Evolutionary conservation across 2,113 vertebrate genomes (phyloP).

Genomic region (Nanorana parkeri): DNA sequence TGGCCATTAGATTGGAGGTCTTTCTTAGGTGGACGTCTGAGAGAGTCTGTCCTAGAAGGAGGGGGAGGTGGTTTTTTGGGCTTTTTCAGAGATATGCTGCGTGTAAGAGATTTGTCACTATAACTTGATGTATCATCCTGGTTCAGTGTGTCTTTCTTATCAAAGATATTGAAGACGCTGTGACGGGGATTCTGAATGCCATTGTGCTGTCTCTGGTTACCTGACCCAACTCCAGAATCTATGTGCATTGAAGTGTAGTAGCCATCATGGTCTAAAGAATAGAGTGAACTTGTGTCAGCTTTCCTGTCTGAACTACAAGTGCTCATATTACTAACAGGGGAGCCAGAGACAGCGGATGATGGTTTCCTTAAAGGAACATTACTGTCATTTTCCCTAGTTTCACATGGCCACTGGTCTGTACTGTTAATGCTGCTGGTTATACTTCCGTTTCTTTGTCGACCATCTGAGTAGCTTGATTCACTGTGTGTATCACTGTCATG

Average conservation of each 20-base stretch:
- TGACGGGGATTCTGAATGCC: conserved; percentile 80
- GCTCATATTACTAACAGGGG: conserved; percentile 83
- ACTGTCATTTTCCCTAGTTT: conserved; percentile 71
- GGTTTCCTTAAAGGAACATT: conserved; percentile 67
- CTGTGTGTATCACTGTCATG: conserved; percentile 71
- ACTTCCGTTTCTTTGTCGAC: conserved; percentile 70
- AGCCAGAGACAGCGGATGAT: conserved; percentile 73
- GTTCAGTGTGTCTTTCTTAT: conserved; percentile 75
- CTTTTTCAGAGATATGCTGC: conserved; percentile 93
- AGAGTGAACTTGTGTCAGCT: conserved; percentile 83
- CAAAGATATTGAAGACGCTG: conserved; percentile 82
- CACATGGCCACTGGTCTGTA: conserved; percentile 80
- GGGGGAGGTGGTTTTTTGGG: conserved; percentile 91
- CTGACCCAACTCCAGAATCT: conserved; percentile 77
- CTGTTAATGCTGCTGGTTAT: conserved; percentile 61
- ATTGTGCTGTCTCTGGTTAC: conserved; percentile 65
- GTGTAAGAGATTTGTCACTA: conserved; percentile 81
- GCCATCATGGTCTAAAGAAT: conserved; percentile 85
- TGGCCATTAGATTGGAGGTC: conserved; percentile 71
- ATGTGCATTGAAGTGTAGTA: conserved; percentile 81
- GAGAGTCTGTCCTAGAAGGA: conserved; percentile 91
- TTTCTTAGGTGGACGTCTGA: conserved; percentile 83
- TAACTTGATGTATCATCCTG: conserved; percentile 72
- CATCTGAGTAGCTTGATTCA: conserved; percentile 78
- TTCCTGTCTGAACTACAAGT: conserved; percentile 84